phyloP scores from a whole-genome alignment of 1,140 invertebrate species.

The Euura saliciscinereae region DNA sequence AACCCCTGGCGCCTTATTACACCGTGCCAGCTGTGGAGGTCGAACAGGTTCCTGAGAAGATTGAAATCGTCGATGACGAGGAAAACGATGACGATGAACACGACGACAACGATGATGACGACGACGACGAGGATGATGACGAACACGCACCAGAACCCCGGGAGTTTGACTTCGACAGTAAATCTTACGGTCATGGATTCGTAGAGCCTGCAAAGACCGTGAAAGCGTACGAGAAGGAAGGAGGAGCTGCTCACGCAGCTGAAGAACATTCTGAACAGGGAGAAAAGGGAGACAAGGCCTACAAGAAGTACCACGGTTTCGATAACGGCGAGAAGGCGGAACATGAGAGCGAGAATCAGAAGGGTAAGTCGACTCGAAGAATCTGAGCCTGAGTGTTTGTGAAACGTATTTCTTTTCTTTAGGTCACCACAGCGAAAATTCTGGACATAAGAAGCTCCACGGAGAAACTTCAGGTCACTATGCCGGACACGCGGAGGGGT shows the following conservation, averaged over 20 bases:
- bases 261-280: slow-evolving; percentile 64
- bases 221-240: slow-evolving; percentile 54
- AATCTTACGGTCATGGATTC: not conserved
- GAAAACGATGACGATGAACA: slow-evolving; percentile 6
- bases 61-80: slow-evolving; percentile 9
- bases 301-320: slow-evolving; percentile 63
- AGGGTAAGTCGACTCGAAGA: slow-evolving; percentile 34
- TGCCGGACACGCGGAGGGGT: slow-evolving; percentile 70
- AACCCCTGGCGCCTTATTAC: slow-evolving; percentile 28
- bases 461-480: slow-evolving; percentile 69
- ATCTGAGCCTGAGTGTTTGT: slow-evolving; percentile 11
- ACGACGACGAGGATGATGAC: slow-evolving; percentile 15
- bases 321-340: slow-evolving; percentile 58
- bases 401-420: slow-evolving; percentile 14
- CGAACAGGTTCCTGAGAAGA: not conserved
- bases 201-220: not conserved
- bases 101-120: slow-evolving; percentile 16
- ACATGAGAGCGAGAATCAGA: slow-evolving; percentile 40
- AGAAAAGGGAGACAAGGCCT: slow-evolving; percentile 65
- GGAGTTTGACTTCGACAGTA: not conserved
- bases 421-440: slow-evolving; percentile 69
- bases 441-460: slow-evolving; percentile 69
- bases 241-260: slow-evolving; percentile 59
- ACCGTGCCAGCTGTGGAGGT: not conserved
- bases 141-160: slow-evolving; percentile 8